A percentile compares a stretch with the other conserved stretches of the same genome.
phyloP scores from a whole-genome alignment of 2,797 vertebrate genomes.

The Hydrophis major region DNA sequence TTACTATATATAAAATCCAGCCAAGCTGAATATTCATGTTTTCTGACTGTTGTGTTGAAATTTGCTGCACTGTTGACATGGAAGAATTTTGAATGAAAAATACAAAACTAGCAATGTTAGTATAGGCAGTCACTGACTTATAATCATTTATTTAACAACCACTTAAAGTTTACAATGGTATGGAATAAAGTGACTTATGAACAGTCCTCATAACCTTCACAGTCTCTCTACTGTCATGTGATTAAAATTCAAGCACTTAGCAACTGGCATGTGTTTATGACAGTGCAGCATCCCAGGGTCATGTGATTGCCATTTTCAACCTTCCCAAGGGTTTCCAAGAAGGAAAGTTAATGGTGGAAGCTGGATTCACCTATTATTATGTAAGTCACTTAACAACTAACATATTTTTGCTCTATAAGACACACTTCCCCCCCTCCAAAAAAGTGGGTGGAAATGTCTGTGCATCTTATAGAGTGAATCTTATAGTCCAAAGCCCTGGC shows the following conservation, averaged over 20 bases:
- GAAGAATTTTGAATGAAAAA: neutral
- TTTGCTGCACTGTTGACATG: neutral
- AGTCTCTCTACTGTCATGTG: neutral
- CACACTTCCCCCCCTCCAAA: no score
- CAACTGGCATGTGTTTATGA: neutral
- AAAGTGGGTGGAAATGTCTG: no score
- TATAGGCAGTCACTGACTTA: neutral
- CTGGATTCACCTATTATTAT: neutral
- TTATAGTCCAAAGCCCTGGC: no score
- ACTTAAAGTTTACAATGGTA: neutral
- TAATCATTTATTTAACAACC: neutral
- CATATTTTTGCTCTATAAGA: no score
- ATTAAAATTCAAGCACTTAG: neutral
- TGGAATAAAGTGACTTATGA: neutral
- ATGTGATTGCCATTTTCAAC: neutral
- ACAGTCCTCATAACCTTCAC: neutral
- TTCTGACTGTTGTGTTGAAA: neutral
- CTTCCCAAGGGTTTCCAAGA: neutral
- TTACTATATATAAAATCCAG: neutral
- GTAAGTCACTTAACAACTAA: neutral
- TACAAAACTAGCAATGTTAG: neutral
- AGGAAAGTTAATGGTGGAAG: neutral
- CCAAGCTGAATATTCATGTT: neutral
- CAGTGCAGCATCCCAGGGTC: neutral
- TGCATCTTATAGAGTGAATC: no score